A percentile compares a stretch with the other conserved stretches of the same genome.
phyloP scores from a whole-genome alignment of 2,888 invertebrate genomes.

The Therioaphis trifolii region DNA sequence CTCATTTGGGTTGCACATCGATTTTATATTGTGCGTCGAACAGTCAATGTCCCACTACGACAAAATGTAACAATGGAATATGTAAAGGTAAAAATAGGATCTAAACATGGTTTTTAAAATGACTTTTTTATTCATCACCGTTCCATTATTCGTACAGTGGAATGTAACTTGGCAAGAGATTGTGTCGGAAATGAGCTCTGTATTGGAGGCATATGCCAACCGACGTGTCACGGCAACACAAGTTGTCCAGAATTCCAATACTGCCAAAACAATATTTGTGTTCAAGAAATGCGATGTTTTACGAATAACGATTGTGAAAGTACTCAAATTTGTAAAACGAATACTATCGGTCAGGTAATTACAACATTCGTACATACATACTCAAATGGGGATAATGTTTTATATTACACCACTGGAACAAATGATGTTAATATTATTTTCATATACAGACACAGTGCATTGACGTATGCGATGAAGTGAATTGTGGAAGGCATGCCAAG shows the following conservation, averaged over 20 bases:
- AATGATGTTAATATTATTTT: constrained; percentile 19
- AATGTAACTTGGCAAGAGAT: constrained; percentile 84
- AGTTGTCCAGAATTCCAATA: constrained; percentile 88
- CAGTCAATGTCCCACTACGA: constrained; percentile 84
- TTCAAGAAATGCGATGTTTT: constrained; percentile 82
- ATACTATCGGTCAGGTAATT: constrained; percentile 75
- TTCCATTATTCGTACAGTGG: constrained; percentile 71
- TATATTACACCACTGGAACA: not conserved
- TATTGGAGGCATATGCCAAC: constrained; percentile 85
- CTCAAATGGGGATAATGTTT: not conserved
- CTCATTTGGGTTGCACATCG: constrained; percentile 84
- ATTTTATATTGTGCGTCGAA: constrained; percentile 86
- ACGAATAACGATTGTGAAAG: constrained; percentile 79
- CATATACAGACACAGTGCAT: constrained; percentile 75
- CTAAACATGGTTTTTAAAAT: not conserved
- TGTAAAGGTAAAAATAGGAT: constrained; percentile 76
- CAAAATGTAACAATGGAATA: constrained; percentile 84
- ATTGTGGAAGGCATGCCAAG: constrained; percentile 85
- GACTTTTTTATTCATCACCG: constrained; percentile 35
- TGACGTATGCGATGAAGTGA: constrained; percentile 78
- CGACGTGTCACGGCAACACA: constrained; percentile 82
- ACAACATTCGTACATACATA: not conserved
- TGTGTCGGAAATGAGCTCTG: constrained; percentile 88
- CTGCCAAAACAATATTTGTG: constrained; percentile 86
- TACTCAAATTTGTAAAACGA: constrained; percentile 79